Evolutionary conservation across 2,797 vertebrate genomes (phyloP).

Genomic region (Gymnothorax reevesii): DNA sequence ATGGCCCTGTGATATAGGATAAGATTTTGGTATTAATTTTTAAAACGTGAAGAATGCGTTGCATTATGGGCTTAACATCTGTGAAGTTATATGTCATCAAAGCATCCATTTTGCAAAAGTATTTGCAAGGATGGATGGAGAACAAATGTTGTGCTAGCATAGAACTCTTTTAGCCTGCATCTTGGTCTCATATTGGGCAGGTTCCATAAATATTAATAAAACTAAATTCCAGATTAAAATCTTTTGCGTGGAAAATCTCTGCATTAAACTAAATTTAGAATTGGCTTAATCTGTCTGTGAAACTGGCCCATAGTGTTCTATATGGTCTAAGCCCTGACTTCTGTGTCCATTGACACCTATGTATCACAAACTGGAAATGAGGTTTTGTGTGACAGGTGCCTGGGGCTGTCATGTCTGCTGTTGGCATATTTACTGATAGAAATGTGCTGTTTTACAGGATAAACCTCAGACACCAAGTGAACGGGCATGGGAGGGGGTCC

Average conservation of each 20-base stretch:
- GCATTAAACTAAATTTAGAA: no score
- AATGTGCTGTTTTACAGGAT: constrained; percentile 73
- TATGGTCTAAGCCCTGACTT: neutral
- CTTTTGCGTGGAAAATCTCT: no score
- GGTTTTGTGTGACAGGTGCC: neutral
- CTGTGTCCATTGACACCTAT: neutral
- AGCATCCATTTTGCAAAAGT: neutral
- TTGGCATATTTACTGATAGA: neutral
- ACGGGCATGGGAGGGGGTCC: constrained; percentile 94
- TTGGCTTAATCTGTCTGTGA: no score
- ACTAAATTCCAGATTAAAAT: no score
- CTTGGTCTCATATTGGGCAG: neutral
- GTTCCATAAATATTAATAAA: no score
- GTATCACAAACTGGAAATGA: neutral
- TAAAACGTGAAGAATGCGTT: neutral
- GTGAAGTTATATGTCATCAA: neutral
- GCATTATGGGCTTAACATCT: neutral
- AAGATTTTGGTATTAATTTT: neutral
- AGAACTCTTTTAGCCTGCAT: neutral
- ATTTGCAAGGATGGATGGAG: neutral
- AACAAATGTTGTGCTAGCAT: neutral
- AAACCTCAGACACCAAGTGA: constrained; percentile 92
- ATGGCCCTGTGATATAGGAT: neutral
- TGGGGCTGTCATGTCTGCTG: neutral
- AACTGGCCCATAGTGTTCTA: no score